Evolutionary conservation across 2,797 vertebrate genomes (phyloP), one percentile per base, ranked within the genome.

Genomic region (Gadopsis marmoratus): DNA sequence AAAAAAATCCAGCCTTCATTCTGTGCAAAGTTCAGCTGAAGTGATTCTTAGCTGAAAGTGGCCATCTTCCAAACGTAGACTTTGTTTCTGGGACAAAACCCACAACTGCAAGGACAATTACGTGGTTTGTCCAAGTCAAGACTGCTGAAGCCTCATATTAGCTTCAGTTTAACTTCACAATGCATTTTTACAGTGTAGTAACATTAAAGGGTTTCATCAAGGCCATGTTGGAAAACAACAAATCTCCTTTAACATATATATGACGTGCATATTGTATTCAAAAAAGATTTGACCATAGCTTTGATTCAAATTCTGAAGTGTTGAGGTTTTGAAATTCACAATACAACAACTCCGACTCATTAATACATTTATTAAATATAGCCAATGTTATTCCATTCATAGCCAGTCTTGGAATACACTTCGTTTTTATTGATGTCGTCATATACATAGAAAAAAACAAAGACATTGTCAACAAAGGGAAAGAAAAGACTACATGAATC

Each of bases 311-410:
- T 55, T 13, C 5, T 21, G 4, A 31, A 63, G 26, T 55, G 26
- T 76, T 63, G 19, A 0, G 0, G 53, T 66, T 47, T 7, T 39
- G 2, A 64, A 71, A 78, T 31, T 45, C 55, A 78, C 54, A 75
- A 55, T 37, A 59, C 19, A 7, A 62, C 50, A 66, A 53, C 16
- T 66, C 16, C 48, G 31, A 66, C 55, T 88, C 45, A 83, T 80
- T 83, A 77, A 87, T 85, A 87, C 80, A 79, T 91, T 89, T 91
- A 88, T 92, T 92, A 91, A 92, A 91, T 91, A 90, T 86, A 88
- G 53, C 54, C 79, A 80, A 77, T 78, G 73, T 85, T 82, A 85
- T 82, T 88, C 84, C 83, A 88, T 87, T 74, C 85, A 87, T 77
- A 79, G 78, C 77, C 85, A 90, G 77, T 85, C 85, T 81, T 86